phyloP scores from a whole-genome alignment of 2,888 invertebrate genomes.

The Macropis europaea region DNA sequence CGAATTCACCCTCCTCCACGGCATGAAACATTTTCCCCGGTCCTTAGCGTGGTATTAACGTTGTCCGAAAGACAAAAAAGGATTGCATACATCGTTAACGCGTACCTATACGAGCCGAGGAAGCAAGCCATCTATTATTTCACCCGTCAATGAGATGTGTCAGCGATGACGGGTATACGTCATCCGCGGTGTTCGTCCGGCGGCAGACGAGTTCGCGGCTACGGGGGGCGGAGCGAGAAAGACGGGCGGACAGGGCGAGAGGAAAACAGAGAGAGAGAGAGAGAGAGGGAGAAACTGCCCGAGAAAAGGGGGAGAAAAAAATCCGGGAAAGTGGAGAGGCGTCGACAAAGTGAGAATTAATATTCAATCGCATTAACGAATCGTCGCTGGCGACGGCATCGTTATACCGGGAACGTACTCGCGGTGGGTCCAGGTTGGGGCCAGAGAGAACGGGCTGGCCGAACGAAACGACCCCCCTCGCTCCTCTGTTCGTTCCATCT shows the following conservation, averaged over 20 bases:
- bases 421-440: slow-evolving; percentile 24
- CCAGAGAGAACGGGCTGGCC: slow-evolving; percentile 22
- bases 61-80: slow-evolving; percentile 50
- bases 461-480: slow-evolving; percentile 19
- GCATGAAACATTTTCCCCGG: slow-evolving; percentile 43
- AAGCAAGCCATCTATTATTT: slow-evolving; percentile 67
- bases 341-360: slow-evolving; percentile 76
- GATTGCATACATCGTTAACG: slow-evolving; percentile 63
- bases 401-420: slow-evolving; percentile 60
- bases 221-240: not conserved
- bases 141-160: slow-evolving; percentile 67
- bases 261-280: not conserved
- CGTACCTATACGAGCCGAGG: slow-evolving; percentile 50
- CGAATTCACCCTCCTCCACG: not conserved
- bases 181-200: slow-evolving; percentile 63
- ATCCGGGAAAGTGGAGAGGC: slow-evolving; percentile 61
- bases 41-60: slow-evolving; percentile 50
- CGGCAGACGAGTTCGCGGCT: slow-evolving; percentile 45
- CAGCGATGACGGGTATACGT: slow-evolving; percentile 65
- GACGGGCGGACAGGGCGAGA: not conserved
- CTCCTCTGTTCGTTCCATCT: slow-evolving; percentile 52
- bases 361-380: slow-evolving; percentile 79
- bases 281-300: not conserved
- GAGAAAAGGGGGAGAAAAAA: slow-evolving; percentile 53
- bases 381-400: slow-evolving; percentile 75